Percentiles rank a stretch among this genome's conserved stretches.
phyloP scores from a whole-genome alignment of 2,888 invertebrate genomes.

The Micropterix aruncella region DNA sequence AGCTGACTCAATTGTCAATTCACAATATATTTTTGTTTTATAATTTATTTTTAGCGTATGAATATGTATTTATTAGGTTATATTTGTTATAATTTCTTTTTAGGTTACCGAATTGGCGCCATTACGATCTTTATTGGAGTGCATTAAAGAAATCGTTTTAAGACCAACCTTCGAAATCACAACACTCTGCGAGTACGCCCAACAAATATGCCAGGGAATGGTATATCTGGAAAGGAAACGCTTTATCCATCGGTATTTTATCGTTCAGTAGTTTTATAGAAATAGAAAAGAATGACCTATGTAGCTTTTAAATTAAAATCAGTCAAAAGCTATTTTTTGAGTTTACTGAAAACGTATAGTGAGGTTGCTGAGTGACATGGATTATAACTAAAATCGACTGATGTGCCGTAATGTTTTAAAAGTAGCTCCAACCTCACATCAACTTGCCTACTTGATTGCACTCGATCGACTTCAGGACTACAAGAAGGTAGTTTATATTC shows the following conservation, averaged over 20 bases:
- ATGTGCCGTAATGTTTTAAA: constrained; percentile 1
- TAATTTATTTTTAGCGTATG: too few species aligned
- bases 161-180: constrained; percentile 85
- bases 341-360: background rate
- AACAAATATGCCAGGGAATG: constrained; percentile 97
- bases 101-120: constrained; percentile 93
- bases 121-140: constrained; percentile 85
- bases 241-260: constrained; percentile 75
- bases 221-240: constrained; percentile 91
- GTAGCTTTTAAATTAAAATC: background rate
- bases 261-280: too few species aligned
- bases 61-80: constrained; percentile 3
- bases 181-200: constrained; percentile 87
- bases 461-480: constrained; percentile 4
- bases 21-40: too few species aligned
- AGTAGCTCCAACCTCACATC: constrained; percentile 6
- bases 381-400: too few species aligned
- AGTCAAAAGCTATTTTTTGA: background rate
- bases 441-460: constrained; percentile 7
- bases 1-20: too few species aligned
- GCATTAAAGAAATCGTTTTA: constrained; percentile 84
- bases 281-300: background rate
- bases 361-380: background rate
- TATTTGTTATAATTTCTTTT: constrained; percentile 9
- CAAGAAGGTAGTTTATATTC: constrained; percentile 4